phyloP scores from a whole-genome alignment of 2,113 vertebrate species.

The Nycticorax nycticorax region DNA sequence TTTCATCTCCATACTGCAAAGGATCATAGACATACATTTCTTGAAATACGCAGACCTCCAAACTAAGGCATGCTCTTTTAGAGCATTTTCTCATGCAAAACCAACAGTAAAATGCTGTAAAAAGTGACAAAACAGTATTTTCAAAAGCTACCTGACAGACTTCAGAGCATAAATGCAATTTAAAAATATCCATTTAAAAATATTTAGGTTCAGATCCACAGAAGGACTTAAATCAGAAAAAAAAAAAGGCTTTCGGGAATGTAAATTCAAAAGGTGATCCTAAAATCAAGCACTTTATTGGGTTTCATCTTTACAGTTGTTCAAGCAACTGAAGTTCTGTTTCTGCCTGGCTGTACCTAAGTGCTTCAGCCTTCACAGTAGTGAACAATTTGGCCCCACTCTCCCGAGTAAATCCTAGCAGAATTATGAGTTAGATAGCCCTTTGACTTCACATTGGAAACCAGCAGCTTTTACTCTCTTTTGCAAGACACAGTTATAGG shows the following conservation, averaged over 20 bases:
- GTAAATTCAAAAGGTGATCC: not conserved
- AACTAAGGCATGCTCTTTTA: not conserved
- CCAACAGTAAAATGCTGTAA: not conserved
- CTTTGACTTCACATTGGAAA: not conserved
- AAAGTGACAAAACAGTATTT: not conserved
- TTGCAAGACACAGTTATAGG: not conserved
- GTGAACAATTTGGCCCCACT: not conserved
- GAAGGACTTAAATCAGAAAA: not conserved
- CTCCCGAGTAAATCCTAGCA: not conserved
- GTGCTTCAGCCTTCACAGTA: not conserved
- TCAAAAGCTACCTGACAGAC: not conserved
- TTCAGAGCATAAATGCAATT: not conserved
- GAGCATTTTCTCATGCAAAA: not conserved
- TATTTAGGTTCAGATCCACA: not conserved
- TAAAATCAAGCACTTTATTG: not conserved
- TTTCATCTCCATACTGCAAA: constrained; percentile 93
- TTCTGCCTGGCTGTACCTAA: not conserved
- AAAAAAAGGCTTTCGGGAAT: not conserved
- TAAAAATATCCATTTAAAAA: not conserved
- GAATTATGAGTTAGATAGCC: not conserved
- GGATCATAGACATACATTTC: not conserved
- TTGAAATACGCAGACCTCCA: not conserved
- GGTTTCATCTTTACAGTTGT: not conserved
- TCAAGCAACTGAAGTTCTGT: not conserved
- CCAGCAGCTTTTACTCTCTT: not conserved